Base-by-base conservation (phyloP, 2,888 invertebrate genomes). In the Phaonia tiefii region DNA sequence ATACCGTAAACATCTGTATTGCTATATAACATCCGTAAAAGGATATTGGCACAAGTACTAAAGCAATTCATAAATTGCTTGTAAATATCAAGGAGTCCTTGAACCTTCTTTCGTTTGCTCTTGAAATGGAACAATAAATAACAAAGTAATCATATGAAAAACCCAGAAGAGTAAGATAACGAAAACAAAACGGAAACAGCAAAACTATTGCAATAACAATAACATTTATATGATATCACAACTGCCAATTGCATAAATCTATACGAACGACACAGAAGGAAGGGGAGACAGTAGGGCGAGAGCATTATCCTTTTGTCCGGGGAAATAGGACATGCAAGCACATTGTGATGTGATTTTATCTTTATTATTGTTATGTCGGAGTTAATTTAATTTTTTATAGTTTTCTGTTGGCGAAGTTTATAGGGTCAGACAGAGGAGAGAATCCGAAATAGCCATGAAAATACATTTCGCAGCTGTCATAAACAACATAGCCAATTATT, bases 141-240 rank as follows among this genome's bases (percentile, higher is more conserved):
- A 39, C 11, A 15, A 26, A 60, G 31, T 37, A 63, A 63, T 63
- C 22, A 22, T 10, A 42, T 42, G 17, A 60, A 49, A 15, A 49
- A 49, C 20, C 11, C 7, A 20, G 63, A 11, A 54, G 54, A 54
- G 31, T 25, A 22, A 25, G 10, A 37, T 20, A 63, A 22, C 11
- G 13, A 63, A 42, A 42, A 25, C 25, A 54, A 11, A 60, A 58
- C 15, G 15, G 15, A 58, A 26, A 60, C 20, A 20, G 63, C 39
- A 63, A 63, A 63, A 20, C 63, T 42, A 63, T 42, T 22, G 42
- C 20, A 63, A 63, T 42, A 63, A 63, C n/a, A n/a, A n/a, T n/a
- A n/a, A n/a, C n/a, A 42, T 37, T 39, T 20, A 37, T 60, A 39
- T 60, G 17, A 31, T 5, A 3, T 31, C 31, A 31, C 31, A 31